Evolutionary conservation across 2,113 vertebrate genomes (phyloP).

Genomic region (Chaetura pelagica): DNA sequence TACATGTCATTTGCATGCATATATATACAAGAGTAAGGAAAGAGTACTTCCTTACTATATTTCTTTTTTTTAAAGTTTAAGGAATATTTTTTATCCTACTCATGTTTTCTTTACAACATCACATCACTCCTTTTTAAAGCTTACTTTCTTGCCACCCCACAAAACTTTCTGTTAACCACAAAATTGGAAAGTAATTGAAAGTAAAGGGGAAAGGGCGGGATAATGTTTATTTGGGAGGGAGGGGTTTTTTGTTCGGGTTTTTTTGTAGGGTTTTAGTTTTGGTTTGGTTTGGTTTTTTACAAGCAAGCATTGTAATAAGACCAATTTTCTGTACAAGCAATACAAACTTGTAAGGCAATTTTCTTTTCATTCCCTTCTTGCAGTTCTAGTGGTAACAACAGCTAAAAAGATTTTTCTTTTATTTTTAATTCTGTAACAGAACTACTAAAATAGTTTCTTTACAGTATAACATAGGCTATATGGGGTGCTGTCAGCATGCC

Average conservation of each 20-base stretch:
- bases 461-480: background rate
- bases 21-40: background rate
- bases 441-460: background rate
- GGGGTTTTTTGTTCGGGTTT: background rate
- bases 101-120: background rate
- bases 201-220: accelerated
- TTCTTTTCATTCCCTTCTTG: background rate
- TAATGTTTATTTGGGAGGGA: background rate
- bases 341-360: background rate
- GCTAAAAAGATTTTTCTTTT: background rate
- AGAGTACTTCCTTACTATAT: background rate
- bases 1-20: background rate
- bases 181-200: background rate
- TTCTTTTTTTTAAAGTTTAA: background rate
- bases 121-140: background rate
- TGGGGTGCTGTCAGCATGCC: background rate
- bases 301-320: background rate
- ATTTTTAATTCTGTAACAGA: background rate
- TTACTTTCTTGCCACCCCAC: background rate
- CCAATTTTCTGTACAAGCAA: background rate
- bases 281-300: background rate
- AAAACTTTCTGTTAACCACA: background rate
- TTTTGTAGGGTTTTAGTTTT: background rate
- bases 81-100: background rate
- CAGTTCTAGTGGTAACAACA: background rate